Conservation (phyloP, 2,888 invertebrate genomes). For the Torymus auratus region DNA sequence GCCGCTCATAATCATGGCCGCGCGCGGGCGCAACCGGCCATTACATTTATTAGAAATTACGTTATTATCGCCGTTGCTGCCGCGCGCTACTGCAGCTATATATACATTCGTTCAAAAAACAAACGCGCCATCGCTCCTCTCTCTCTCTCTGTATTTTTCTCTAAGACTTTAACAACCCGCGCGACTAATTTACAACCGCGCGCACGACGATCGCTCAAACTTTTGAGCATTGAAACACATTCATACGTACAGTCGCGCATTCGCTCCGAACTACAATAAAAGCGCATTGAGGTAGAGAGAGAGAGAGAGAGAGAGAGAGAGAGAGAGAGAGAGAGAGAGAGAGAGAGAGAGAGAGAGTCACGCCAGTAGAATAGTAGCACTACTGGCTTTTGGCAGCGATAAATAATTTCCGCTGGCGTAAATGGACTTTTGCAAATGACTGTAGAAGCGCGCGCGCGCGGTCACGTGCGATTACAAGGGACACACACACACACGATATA, state of each 20-base stretch:
- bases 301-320: conserved; percentile 7
- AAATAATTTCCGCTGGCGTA: conserved; percentile 49
- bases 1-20: no score
- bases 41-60: no score
- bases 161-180: not conserved
- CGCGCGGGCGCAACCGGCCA: no score
- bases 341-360: conserved; percentile 12
- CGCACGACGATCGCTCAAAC: conserved; percentile 22
- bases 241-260: not conserved
- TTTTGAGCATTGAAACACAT: conserved; percentile 14
- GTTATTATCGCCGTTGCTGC: no score
- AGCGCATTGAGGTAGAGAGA: conserved; percentile 3
- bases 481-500: no score
- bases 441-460: not conserved
- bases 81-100: no score
- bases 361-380: not conserved
- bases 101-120: no score
- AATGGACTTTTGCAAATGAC: conserved; percentile 55
- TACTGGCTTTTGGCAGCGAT: conserved; percentile 48
- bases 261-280: not conserved
- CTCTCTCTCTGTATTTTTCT: not conserved
- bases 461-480: conserved; percentile 30
- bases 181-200: conserved; percentile 1
- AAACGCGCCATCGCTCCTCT: no score
- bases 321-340: conserved; percentile 17